phyloP scores from a whole-genome alignment of 2,797 vertebrate genomes.

The Peromyscus nudipes region DNA sequence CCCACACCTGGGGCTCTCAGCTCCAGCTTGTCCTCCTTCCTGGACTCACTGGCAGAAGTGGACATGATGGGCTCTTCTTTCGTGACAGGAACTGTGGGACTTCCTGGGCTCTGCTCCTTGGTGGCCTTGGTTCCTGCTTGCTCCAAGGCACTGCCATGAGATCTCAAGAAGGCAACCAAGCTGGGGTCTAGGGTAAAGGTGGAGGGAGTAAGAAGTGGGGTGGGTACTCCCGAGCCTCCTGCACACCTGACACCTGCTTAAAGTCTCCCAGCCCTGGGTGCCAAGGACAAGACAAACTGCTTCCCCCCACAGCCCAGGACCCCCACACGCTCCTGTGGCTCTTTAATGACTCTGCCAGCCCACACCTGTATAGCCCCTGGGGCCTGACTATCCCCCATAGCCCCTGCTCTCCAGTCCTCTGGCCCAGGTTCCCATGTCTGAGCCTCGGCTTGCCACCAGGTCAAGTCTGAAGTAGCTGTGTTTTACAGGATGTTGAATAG shows the following conservation, averaged over 20 bases:
- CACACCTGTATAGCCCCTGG: background rate
- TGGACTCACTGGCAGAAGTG: conserved; percentile 12
- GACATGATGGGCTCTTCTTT: conserved; percentile 27
- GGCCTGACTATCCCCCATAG: background rate
- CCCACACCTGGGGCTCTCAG: conserved; percentile 75
- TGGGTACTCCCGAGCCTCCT: background rate
- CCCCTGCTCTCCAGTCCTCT: background rate
- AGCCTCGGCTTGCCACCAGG: background rate
- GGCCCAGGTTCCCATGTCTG: background rate
- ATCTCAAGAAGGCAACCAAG: conserved; percentile 94
- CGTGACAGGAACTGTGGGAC: conserved; percentile 12
- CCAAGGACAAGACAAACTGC: background rate
- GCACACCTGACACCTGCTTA: background rate
- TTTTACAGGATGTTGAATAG: background rate
- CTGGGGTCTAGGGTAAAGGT: conserved; percentile 90
- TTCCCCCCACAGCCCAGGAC: background rate
- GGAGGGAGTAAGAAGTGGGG: conserved; percentile 66
- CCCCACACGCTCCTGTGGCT: background rate
- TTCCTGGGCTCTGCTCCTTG: conserved; percentile 71
- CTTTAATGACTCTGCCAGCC: background rate
- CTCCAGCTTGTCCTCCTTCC: background rate
- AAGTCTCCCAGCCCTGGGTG: background rate
- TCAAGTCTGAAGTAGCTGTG: background rate
- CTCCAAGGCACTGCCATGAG: conserved; percentile 82
- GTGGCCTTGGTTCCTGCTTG: conserved; percentile 80